Evolutionary conservation across 2,113 vertebrate species (phyloP).

Genomic region (Colossoma macropomum): DNA sequence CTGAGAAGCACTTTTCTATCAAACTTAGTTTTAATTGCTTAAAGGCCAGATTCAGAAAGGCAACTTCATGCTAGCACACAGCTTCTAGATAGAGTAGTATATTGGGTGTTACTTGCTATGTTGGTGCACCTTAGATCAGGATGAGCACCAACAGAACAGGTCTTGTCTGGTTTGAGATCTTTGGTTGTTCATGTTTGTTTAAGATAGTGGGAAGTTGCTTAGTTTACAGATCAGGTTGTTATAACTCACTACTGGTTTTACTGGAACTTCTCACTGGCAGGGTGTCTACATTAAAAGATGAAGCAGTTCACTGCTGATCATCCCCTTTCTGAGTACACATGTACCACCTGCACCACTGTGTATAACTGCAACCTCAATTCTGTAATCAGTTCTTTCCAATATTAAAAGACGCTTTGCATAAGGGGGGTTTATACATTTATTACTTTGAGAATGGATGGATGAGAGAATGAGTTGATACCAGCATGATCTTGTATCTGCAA

Average conservation of each 20-base stretch:
- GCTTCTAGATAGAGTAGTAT: constrained; percentile 29
- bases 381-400: constrained; percentile 50
- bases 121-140: not conserved
- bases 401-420: constrained; percentile 55
- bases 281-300: not conserved
- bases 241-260: constrained; percentile 24
- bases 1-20: not conserved
- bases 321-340: not conserved
- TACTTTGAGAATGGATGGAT: constrained; percentile 34
- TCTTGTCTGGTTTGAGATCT: not conserved
- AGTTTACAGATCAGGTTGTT: constrained; percentile 1
- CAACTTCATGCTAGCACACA: not conserved
- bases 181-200: not conserved
- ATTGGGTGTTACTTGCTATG: not conserved
- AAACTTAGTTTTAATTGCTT: constrained; percentile 6
- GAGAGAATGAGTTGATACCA: constrained; percentile 5
- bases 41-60: not conserved
- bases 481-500: not conserved
- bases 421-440: constrained; percentile 43
- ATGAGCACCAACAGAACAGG: not conserved
- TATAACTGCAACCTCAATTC: constrained; percentile 28
- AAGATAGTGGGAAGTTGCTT: not conserved
- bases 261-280: constrained; percentile 17
- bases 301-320: constrained; percentile 4
- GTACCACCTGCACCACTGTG: constrained; percentile 21